phyloP scores from a whole-genome alignment of 2,797 vertebrate species.

The Parauchenoglanis punctatus region DNA sequence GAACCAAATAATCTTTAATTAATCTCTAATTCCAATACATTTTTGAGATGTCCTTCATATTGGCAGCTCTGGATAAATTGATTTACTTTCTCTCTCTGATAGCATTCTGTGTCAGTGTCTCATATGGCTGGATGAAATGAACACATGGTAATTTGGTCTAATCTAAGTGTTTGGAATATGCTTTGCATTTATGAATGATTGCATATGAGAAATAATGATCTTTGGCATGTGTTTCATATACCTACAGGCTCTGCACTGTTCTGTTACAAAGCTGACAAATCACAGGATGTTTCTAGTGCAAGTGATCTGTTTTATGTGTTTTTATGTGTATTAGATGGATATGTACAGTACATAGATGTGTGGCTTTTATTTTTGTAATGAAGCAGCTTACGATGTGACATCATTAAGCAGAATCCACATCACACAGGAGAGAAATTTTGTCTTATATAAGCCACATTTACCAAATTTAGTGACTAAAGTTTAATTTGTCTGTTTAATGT shows the following conservation, averaged over 20 bases:
- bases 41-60: slow-evolving; percentile 68
- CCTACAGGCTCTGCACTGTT: slow-evolving; percentile 49
- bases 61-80: slow-evolving; percentile 71
- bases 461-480: background rate
- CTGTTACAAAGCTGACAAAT: slow-evolving; percentile 37
- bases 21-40: background rate
- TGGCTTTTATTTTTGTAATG: background rate
- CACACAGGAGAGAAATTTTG: background rate
- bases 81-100: slow-evolving; percentile 70
- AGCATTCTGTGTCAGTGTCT: slow-evolving; percentile 69
- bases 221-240: slow-evolving; percentile 51
- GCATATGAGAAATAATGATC: slow-evolving; percentile 43
- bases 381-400: background rate
- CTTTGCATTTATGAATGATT: slow-evolving; percentile 41
- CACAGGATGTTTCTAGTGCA: background rate
- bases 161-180: slow-evolving; percentile 37
- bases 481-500: background rate
- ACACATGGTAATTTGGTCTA: slow-evolving; percentile 34
- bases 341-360: background rate
- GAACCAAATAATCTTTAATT: background rate
- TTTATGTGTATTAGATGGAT: background rate
- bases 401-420: background rate
- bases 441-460: background rate
- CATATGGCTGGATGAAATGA: slow-evolving; percentile 70
- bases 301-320: background rate